Conservation (phyloP, 2,888 invertebrate genomes). For the Eumerus sabulonum region DNA sequence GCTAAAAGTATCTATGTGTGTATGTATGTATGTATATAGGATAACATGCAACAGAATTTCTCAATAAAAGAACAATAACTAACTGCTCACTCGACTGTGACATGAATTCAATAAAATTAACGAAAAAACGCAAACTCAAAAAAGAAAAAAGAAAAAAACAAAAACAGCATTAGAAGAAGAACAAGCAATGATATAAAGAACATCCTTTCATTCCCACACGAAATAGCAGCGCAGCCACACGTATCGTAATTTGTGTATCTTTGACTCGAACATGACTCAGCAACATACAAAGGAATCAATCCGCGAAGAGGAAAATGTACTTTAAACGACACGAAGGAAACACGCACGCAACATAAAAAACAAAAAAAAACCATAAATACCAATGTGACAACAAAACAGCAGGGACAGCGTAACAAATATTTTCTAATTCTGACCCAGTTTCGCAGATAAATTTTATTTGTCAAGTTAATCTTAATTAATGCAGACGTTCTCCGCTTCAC, state of each 20-base stretch:
- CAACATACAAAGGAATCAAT: background rate
- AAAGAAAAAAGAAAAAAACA: constrained; percentile 7
- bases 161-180: constrained; percentile 1
- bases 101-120: constrained; percentile 36
- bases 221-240: too few species aligned
- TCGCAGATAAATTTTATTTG: constrained; percentile 47
- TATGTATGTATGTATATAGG: too few species aligned
- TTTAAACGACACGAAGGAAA: constrained; percentile 11
- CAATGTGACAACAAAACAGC: background rate
- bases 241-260: background rate
- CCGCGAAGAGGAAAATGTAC: background rate
- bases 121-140: background rate
- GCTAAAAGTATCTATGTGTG: too few species aligned
- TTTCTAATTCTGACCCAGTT: constrained; percentile 59
- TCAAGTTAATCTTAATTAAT: constrained; percentile 68
- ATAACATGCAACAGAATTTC: too few species aligned
- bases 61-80: constrained; percentile 17
- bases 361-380: too few species aligned
- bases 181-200: constrained; percentile 3
- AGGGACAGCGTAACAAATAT: constrained; percentile 1
- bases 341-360: background rate
- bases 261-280: constrained; percentile 10
- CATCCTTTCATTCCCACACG: too few species aligned
- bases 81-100: constrained; percentile 50
- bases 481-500: constrained; percentile 67